Evolutionary conservation across 2,888 invertebrate species (phyloP), one percentile per base, ranked within the genome.

Genomic region (Adelphocoris suturalis): DNA sequence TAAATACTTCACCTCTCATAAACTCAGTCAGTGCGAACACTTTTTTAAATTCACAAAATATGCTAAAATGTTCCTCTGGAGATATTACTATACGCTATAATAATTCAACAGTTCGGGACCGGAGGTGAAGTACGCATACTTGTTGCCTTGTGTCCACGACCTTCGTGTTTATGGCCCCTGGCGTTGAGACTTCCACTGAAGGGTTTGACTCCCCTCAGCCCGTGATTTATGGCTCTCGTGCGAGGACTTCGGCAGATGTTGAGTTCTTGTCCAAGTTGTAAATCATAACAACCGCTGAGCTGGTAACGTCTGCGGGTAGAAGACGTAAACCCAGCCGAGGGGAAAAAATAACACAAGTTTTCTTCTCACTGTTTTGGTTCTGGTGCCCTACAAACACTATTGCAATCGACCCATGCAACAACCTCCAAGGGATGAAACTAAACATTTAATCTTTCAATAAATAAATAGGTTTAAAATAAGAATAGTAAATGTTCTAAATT

Each of bases 231-330:
- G 68, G 68, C 19, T 68, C 68, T 68, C 68, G 68, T 68, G 68
- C 68, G 68, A 68, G 68, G 68, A 23, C 68, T 68, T 68, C 68
- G 68, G 68, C 68, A 68, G 68, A 68, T 68, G 68, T 68, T 68
- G 68, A 68, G 68, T 68, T 68, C 68, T 68, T 68, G 68, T 68
- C 68, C 68, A 27, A 68, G 68, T 23, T 68, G 68, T 68, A 68
- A 68, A 68, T 68, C 68, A 68, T 27, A 68, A 23, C 68, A 68
- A 68, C 68, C 23, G 27, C 61, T n/a, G n/a, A 68, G 68, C 23
- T 68, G 5, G 27, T 27, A 19, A 68, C 68, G n/a, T n/a, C 37
- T 37, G 23, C 68, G 68, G 68, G 23, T 13, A 5, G 68, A 23
- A 23, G 68, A 68, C 68, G 68, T 68, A 23, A 68, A 68, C 68